Conservation (phyloP, 2,113 vertebrate species). For the Saimiri boliviensis region DNA sequence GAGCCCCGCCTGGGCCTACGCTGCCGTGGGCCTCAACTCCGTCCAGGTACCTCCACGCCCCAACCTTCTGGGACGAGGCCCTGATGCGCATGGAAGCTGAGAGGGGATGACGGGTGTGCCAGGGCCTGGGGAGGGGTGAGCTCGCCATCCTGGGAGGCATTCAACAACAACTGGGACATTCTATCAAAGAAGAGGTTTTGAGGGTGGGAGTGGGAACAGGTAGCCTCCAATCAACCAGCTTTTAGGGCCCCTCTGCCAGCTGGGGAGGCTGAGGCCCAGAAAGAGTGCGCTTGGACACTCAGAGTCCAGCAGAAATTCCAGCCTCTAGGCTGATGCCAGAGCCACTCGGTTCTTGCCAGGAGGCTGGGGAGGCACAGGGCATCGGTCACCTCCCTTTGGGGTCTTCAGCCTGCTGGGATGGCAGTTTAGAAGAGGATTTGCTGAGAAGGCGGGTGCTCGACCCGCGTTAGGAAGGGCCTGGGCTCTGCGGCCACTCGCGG, state of each 20-base stretch:
- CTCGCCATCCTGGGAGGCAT: background rate
- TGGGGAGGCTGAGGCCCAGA: background rate
- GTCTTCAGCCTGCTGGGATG: background rate
- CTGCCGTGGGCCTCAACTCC: slow-evolving; percentile 92
- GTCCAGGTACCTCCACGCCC: slow-evolving; percentile 88
- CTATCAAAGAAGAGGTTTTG: too few species aligned
- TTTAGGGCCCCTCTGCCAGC: background rate
- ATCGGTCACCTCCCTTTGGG: background rate
- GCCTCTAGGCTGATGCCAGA: background rate
- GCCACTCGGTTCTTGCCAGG: background rate
- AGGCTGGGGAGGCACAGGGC: too few species aligned
- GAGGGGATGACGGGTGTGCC: background rate
- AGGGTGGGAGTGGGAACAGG: background rate
- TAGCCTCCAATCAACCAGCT: background rate
- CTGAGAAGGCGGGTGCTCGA: background rate
- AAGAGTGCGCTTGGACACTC: background rate
- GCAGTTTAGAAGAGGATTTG: background rate
- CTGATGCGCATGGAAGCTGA: too few species aligned
- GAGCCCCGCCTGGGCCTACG: slow-evolving; percentile 87
- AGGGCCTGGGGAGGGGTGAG: background rate
- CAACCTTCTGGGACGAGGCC: background rate
- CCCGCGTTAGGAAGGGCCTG: background rate
- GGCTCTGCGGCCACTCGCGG: fast-evolving
- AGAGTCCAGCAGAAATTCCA: background rate
- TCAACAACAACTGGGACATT: background rate